Conservation (phyloP, 2,797 vertebrate species). For the Apogon hyalosoma region DNA sequence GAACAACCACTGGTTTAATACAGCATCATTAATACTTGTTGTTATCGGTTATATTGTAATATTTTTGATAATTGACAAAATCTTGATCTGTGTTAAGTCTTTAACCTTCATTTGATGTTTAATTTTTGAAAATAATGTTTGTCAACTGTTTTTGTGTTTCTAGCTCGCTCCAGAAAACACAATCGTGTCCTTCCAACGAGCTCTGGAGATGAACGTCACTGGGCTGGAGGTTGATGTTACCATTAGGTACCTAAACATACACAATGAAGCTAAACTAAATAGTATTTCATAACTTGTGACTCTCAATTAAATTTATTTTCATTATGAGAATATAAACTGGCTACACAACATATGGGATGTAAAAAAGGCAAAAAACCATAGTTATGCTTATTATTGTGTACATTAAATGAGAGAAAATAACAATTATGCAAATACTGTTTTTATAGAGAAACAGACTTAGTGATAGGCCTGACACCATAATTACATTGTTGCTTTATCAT, state of each 20-base stretch:
- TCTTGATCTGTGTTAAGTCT: neutral
- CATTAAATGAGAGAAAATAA: neutral
- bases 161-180: conserved; percentile 95
- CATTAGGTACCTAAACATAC: conserved; percentile 85
- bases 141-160: conserved; percentile 17
- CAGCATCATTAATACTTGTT: no score
- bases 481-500: no score
- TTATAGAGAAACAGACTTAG: neutral
- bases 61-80: no score
- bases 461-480: no score
- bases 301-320: no score
- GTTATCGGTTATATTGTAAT: no score
- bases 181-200: conserved; percentile 93
- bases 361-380: neutral
- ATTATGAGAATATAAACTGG: no score
- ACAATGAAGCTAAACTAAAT: neutral
- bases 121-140: neutral
- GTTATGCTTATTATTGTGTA: neutral
- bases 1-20: no score
- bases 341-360: neutral
- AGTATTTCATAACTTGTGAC: no score
- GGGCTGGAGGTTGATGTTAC: conserved; percentile 91
- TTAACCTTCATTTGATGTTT: neutral
- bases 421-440: neutral
- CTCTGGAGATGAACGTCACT: conserved; percentile 89